phyloP scores from a whole-genome alignment of 2,797 vertebrate genomes.

The Amniataba percoides region DNA sequence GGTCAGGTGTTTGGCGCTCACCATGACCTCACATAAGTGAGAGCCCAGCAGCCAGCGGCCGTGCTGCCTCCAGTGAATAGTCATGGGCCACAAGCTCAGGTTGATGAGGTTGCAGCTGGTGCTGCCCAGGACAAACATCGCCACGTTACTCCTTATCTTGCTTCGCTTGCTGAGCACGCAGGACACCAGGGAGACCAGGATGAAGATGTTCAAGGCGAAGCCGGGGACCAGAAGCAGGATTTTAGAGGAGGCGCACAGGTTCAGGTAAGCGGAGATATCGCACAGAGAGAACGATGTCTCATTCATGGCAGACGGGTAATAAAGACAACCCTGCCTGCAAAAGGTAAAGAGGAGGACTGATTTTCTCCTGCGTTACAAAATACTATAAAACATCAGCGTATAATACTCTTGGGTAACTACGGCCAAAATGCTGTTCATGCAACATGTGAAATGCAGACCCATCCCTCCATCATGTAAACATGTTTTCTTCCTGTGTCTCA shows the following conservation, averaged over 20 bases:
- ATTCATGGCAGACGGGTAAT: constrained; percentile 65
- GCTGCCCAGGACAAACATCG: constrained; percentile 74
- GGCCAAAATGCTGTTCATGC: constrained; percentile 6
- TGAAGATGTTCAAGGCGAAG: constrained; percentile 74
- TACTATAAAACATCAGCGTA: constrained; percentile 23
- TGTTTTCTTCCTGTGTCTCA: constrained; percentile 56
- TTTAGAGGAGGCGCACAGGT: constrained; percentile 72
- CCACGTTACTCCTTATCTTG: constrained; percentile 78
- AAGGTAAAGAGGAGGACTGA: constrained; percentile 11
- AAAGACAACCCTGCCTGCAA: background rate
- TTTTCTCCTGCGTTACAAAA: constrained; percentile 6
- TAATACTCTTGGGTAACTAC: constrained; percentile 33
- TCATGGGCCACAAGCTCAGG: constrained; percentile 77
- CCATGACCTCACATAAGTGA: constrained; percentile 77
- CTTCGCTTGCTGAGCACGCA: constrained; percentile 59
- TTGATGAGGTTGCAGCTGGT: constrained; percentile 75
- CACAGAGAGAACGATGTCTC: constrained; percentile 62
- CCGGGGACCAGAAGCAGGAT: constrained; percentile 72
- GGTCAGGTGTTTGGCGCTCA: constrained; percentile 74
- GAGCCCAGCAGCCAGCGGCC: constrained; percentile 74
- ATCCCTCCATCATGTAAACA: constrained; percentile 57
- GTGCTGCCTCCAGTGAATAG: constrained; percentile 75
- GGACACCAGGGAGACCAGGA: constrained; percentile 68
- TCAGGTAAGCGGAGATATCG: constrained; percentile 65
- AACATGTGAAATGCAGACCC: constrained; percentile 40